These are phyloP conservation scores for Lymantria dispar DNA, from an alignment of 2,888 invertebrate species.

Conservation along the genomic window DNA sequence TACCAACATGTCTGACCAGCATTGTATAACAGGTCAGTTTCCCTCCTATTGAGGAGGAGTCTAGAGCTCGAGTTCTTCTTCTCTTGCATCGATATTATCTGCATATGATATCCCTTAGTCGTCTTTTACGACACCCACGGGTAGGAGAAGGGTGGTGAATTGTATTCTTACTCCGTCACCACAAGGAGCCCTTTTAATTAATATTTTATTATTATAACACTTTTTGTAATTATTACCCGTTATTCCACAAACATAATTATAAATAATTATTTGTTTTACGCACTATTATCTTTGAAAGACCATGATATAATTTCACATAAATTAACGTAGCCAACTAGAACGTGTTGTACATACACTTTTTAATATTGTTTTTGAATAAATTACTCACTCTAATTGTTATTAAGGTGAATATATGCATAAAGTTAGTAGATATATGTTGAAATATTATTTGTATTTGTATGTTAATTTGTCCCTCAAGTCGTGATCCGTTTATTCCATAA, in stretches of 20 bases:
- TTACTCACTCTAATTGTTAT: constrained; percentile 43
- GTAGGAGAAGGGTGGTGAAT: too few relatives aligned
- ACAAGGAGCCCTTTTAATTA: too few relatives aligned
- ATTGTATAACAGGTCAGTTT: too few relatives aligned
- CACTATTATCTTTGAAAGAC: constrained; percentile 11
- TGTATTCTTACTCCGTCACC: too few relatives aligned
- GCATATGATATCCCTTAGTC: too few relatives aligned
- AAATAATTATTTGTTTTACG: constrained; percentile 13
- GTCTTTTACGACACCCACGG: too few relatives aligned
- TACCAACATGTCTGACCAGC: too few relatives aligned
- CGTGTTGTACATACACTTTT: constrained; percentile 27
- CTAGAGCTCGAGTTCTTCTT: too few relatives aligned
- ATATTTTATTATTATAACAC: too few relatives aligned
- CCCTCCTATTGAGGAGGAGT: too few relatives aligned
- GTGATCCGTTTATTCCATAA: neutral
- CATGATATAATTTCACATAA: constrained; percentile 23
- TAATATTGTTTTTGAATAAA: constrained; percentile 29
- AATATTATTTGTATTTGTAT: constrained; percentile 7
- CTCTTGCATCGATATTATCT: too few relatives aligned
- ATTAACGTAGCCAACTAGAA: constrained; percentile 29
- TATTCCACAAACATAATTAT: neutral
- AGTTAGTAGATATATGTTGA: constrained; percentile 22
- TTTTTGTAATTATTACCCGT: neutral
- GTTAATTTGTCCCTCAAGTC: neutral
- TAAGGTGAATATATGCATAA: constrained; percentile 28